phyloP scores from a whole-genome alignment of 1,140 invertebrate genomes.

The Olivierus martensii region DNA sequence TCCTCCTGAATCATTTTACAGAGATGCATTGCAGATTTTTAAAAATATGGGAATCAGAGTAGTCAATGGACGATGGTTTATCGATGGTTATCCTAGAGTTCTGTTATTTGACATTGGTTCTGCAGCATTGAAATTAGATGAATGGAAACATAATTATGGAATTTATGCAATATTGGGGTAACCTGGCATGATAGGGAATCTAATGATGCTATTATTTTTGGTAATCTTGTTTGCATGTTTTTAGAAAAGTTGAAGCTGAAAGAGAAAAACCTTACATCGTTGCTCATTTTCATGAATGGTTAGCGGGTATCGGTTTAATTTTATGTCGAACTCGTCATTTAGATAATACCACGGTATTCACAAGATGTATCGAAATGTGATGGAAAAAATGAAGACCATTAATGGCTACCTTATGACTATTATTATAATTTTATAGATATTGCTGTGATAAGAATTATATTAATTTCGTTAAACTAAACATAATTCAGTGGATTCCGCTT shows the following conservation, averaged over 20 bases:
- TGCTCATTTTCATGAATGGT: conserved; percentile 97
- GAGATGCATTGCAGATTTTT: too few species aligned
- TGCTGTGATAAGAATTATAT: too few species aligned
- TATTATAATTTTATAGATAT: too few species aligned
- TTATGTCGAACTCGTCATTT: conserved; percentile 66
- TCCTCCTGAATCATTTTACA: too few species aligned
- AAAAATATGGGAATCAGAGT: too few species aligned
- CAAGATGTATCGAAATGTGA: too few species aligned
- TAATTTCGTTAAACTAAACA: too few species aligned
- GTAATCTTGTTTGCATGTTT: conserved; percentile 90
- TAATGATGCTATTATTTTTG: conserved; percentile 94
- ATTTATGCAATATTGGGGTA: conserved; percentile 71
- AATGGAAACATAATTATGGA: conserved; percentile 90
- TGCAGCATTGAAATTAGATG: conserved; percentile 87
- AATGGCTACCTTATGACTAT: too few species aligned
- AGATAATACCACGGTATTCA: conserved; percentile 95
- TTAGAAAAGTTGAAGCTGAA: conserved; percentile 45
- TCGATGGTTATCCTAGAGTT: conserved; percentile 97
- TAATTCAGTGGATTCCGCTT: too few species aligned
- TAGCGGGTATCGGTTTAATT: conserved; percentile 88
- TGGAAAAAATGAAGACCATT: too few species aligned
- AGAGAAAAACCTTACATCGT: conserved; percentile 57
- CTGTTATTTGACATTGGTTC: conserved; percentile 96
- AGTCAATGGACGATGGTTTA: conserved; percentile 91
- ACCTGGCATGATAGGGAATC: conserved; percentile 91